Base-by-base conservation (phyloP, 2,888 invertebrate genomes). In the Hirtodrosophila alboralis region DNA sequence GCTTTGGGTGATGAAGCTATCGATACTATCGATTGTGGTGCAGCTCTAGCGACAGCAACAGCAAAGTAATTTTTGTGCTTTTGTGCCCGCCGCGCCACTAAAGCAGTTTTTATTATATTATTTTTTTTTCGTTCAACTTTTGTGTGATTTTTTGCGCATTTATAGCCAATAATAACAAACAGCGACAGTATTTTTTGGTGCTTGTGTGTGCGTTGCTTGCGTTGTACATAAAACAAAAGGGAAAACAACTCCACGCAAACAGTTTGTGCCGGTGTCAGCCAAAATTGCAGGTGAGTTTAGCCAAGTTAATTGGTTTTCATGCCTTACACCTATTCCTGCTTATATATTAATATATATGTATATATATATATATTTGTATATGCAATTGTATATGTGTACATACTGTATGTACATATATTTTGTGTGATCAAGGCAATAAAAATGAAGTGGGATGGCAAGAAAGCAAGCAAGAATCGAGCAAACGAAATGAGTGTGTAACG, bases 11-110 rank as follows among this genome's bases (percentile, higher is more conserved):
- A 9, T 34, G 26, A 18, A 44, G 10, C 30, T 62, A 67, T 62
- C 67, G 67, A 66, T 66, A 66, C 28, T 47, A 66, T 66, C 66
- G 66, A 47, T 49, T 49, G 21, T 36, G 33, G 28, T 44, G 30
- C 45, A 66, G 47, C 66, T 14, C 56, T 67, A 56, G 51, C 41
- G 12, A 47, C 56, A 66, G 45, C 56, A 56, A 68, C 45, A 59
- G 48, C 56, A 34, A 64, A 64, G 58, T 78, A 52, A 56, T 65
- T 72, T 68, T 73, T 70, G 70, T 60, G 69, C 56, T 76, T 70
- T 57, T 65, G 69, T 76, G 76, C 65, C 73, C 70, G 74, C 66
- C 54, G 67, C 80, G 58, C 74, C 62, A 70, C 59, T 60, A 53
- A 60, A 70, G 53, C 69, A 62, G 43, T 38, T 56, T 43, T 54